Evolutionary conservation across 2,888 invertebrate genomes (phyloP), one percentile per base, ranked within the genome.

Genomic region (Tipula lateralis): DNA sequence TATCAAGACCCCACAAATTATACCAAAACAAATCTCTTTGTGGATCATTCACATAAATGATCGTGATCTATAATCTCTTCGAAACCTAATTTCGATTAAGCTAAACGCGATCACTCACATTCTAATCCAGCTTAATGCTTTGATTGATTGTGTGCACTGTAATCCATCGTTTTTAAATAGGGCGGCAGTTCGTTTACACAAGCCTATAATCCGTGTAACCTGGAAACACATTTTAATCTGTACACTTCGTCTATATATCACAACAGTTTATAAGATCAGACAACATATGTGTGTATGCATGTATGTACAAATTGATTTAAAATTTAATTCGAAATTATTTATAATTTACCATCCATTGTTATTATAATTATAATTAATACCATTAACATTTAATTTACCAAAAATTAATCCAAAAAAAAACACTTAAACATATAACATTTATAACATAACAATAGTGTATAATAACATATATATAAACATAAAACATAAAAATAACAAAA

Each of bases 301-400:
- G 44, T 66, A 66, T 24, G 12, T 2, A 66, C 66, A 66, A 66
- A 66, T 66, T 50, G 44, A 50, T 66, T 66, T 66, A 24, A 66
- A 66, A 24, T 24, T 66, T 66, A 66, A 66, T 66, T 66, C 66
- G 24, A 66, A 9, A 66, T 66, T 9, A 66, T 66, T 66, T 66
- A 66, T 66, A 24, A 66, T 66, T 66, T 66, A 66, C 66, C 66
- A 66, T 66, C 66, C 66, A 66, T 66, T 66, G 66, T 66, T 66
- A 66, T 66, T 66, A 66, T 66, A 9, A 66, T 66, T 66, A 66
- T 66, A 24, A 66, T 24, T 24, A 66, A 66, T 66, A 24, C 66
- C 24, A 66, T 66, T 24, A 66, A 66, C 6, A 66, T 66, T 66
- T 66, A 24, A 66, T 66, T 66, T 24, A 66, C 66, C 66, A 66